Evolutionary conservation across 2,888 invertebrate species (phyloP), one percentile per base, ranked within the genome.

Genomic region (Melieria crassipennis): DNA sequence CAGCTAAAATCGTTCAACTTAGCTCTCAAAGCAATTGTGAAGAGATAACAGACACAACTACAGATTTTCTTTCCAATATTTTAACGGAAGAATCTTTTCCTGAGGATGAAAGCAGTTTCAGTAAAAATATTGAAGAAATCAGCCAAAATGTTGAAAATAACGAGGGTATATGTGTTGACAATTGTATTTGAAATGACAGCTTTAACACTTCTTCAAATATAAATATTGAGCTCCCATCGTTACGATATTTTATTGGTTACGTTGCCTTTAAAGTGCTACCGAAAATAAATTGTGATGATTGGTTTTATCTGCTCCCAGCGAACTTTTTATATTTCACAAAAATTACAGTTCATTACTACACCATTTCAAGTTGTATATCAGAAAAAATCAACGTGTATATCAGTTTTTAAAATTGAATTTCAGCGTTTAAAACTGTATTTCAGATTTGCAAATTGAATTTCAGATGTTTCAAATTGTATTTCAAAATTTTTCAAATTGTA

Each of bases 201-300:
- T 65, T 71, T 46, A 52, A 69, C n/a, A 63, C 16, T 52, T 11
- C 13, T 30, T 7, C 52, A 66, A 43, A 65, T 62, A 56, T 65
- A 13, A 52, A 62, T 16, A 61, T 61, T 42, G 71, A 71, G 11
- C 46, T 71, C 46, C 30, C 56, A 43, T 68, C 65, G 10, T 62
- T 70, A 52, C 63, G 63, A 57, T 70, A 73, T 67, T 73, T 66
- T 66, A 57, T 70, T 16, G 70, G 70, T 13, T 73, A 73, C 13
- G 70, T 70, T 9, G 73, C 57, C 45, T 66, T 62, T 57, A 70
- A 73, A 55, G 48, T 65, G 5, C 60, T 68, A 16, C 48, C 62
- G 9, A 65, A 69, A 42, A n/a, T 66, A 13, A 47, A 57, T 11
- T 72, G 69, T 65, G 30, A 56, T 13, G 42, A 56, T 42, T 69